phyloP scores from a whole-genome alignment of 2,888 invertebrate species.

The Ecdyonurus torrentis region DNA sequence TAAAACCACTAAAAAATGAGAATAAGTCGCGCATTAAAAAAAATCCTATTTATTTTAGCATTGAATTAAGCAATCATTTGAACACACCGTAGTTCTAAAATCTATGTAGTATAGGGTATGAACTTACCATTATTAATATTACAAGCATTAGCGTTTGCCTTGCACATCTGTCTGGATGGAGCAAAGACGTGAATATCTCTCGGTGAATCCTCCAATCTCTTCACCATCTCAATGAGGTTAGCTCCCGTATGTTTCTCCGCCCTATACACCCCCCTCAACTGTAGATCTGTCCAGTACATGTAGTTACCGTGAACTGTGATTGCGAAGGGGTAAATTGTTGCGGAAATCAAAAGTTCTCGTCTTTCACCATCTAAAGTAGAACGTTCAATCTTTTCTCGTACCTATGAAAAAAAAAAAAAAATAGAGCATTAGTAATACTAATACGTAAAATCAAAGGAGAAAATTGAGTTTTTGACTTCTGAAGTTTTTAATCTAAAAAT shows the following conservation, averaged over 20 bases:
- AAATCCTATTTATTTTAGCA: no score
- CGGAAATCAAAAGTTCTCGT: conserved; percentile 68
- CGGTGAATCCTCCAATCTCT: conserved; percentile 81
- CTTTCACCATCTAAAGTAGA: conserved; percentile 74
- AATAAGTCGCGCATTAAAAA: no score
- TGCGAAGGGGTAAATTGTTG: conserved; percentile 90
- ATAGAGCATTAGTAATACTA: no score
- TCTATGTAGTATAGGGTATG: no score
- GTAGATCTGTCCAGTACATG: conserved; percentile 94
- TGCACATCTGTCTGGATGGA: conserved; percentile 57
- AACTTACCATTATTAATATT: conserved; percentile 80
- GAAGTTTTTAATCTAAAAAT: no score
- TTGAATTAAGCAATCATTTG: no score
- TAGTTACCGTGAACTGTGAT: conserved; percentile 78
- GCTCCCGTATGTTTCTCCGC: conserved; percentile 96
- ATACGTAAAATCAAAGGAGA: no score
- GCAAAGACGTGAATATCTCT: conserved; percentile 84
- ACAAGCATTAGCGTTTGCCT: conserved; percentile 66
- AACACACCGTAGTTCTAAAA: no score
- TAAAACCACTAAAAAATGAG: no score
- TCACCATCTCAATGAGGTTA: conserved; percentile 85
- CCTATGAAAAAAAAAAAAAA: no score
- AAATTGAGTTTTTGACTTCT: no score
- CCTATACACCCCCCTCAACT: conserved; percentile 81
- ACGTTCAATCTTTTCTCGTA: conserved; percentile 88